Conservation (phyloP, 2,888 invertebrate genomes). For the Beris morrisii region DNA sequence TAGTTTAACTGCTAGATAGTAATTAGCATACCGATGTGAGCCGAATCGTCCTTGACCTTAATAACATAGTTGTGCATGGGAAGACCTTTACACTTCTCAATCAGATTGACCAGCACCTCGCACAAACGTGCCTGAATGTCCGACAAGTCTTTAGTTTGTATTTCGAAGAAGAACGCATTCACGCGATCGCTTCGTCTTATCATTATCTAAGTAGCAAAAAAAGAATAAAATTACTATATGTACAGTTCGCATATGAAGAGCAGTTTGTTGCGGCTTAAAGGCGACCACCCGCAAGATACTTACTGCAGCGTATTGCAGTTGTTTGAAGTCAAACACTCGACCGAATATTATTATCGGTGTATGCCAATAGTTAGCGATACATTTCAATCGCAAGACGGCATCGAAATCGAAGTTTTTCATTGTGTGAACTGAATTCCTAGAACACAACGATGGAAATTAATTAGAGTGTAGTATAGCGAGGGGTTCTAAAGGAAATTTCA, state of each 20-base stretch:
- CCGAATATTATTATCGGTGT: slow-evolving; percentile 48
- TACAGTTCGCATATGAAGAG: no score
- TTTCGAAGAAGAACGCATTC: slow-evolving; percentile 42
- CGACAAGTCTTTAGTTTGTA: slow-evolving; percentile 42
- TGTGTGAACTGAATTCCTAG: slow-evolving; percentile 45
- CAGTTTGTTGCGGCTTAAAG: no score
- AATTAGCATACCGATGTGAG: slow-evolving; percentile 43
- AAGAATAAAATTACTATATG: not conserved
- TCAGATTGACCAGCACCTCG: slow-evolving; percentile 45
- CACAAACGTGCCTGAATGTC: slow-evolving; percentile 48
- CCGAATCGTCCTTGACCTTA: slow-evolving; percentile 43
- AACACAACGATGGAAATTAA: not conserved
- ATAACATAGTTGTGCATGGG: slow-evolving; percentile 46
- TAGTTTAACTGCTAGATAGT: not conserved
- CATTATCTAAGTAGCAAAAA: slow-evolving; percentile 35
- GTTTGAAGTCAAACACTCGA: slow-evolving; percentile 41
- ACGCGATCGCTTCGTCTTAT: slow-evolving; percentile 40
- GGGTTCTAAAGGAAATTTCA: no score
- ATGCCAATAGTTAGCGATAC: slow-evolving; percentile 48
- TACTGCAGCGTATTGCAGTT: slow-evolving; percentile 45
- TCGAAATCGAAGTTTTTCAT: slow-evolving; percentile 47
- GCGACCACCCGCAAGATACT: slow-evolving; percentile 8
- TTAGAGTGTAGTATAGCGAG: not conserved
- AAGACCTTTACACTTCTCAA: slow-evolving; percentile 46
- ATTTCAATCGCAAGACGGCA: slow-evolving; percentile 46